Evolutionary conservation across 2,797 vertebrate species (phyloP), one percentile per base, ranked within the genome.

Genomic region (Tangara arthus): DNA sequence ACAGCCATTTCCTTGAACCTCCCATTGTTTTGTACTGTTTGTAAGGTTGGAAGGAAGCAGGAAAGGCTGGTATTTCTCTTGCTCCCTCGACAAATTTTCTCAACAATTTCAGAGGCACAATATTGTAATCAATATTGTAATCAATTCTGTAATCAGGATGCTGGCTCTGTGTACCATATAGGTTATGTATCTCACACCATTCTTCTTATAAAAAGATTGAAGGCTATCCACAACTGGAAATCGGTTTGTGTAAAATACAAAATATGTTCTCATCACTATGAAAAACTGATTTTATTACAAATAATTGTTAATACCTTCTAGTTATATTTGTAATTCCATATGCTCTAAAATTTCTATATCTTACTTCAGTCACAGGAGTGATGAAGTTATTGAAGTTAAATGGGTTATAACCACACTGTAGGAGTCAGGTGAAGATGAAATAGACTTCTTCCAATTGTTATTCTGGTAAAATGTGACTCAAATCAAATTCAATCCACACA

Each of bases 381-480:
- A 92, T 65, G 71, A 89, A 86, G 34, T 16, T 56, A 34, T 56
- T 24, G 10, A 56, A 34, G n/a, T 56, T 76, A 63, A 83, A 64
- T 27, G 21, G 10, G 3, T 7, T 85, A 52, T 41, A 93, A 89
- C 59, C 41, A 68, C 94, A 82, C 63, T 82, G 76, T 84, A 97
- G 90, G 91, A 92, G 42, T 44, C 80, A 87, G 41, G 60, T 91
- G 70, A 86, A 93, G 97, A 94, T 64, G 35, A 91, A 96, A 92
- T 24, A 94, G 78, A 82, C 41, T 89, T 94, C 53, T 82, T 77
- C 55, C 76, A 88, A 69, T 72, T 55, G 57, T 65, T 79, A n/a
- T 96, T 97, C 93, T 77, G 91, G 80, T 95, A 97, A 97, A 79
- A 95, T 32, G 61, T 35, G 78, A 91, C 68, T 64, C 64, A 91